phyloP scores from a whole-genome alignment of 2,113 vertebrate genomes.

The Microtus ochrogaster region DNA sequence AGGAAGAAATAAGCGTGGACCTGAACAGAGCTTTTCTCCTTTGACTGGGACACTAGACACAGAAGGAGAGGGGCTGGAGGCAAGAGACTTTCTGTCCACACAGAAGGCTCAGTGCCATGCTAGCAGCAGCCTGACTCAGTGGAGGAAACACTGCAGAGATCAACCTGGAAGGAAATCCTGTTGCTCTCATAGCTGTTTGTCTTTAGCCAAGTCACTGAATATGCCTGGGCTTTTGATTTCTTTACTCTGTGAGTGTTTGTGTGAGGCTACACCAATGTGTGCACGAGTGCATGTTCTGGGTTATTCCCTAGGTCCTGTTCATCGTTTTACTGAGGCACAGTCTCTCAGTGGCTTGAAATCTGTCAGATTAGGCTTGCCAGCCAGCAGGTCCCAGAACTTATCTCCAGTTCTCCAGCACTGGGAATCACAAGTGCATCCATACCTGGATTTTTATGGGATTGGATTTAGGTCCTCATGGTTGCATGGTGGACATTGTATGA shows the following conservation, averaged over 20 bases:
- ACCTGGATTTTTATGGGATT: not conserved
- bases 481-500: not conserved
- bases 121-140: not conserved
- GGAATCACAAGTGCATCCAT: not conserved
- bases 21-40: not conserved
- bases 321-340: not conserved
- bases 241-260: not conserved
- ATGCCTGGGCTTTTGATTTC: not conserved
- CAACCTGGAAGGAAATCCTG: not conserved
- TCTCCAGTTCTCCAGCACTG: not conserved
- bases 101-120: not conserved
- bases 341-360: not conserved
- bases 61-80: not conserved
- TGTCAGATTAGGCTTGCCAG: not conserved
- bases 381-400: not conserved
- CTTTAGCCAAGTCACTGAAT: not conserved
- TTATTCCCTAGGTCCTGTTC: not conserved
- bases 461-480: not conserved
- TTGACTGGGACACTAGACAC: not conserved
- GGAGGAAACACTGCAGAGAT: not conserved
- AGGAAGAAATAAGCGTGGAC: not conserved
- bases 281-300: not conserved
- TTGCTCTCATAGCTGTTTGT: not conserved
- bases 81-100: not conserved
- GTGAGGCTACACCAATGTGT: not conserved